Conservation (phyloP, 2,888 invertebrate species). For the Glyphotaelius pellucidus region DNA sequence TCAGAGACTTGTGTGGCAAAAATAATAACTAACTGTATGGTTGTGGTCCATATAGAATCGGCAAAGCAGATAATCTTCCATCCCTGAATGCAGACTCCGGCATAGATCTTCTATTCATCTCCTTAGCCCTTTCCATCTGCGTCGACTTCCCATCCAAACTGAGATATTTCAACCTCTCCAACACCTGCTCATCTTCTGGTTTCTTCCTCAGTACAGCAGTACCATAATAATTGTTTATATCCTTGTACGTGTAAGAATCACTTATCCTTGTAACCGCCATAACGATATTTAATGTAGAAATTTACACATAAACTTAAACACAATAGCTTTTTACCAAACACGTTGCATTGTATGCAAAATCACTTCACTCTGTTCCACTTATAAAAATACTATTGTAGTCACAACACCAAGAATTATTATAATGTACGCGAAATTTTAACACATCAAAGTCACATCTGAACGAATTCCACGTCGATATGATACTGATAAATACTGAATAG, state of each 20-base stretch:
- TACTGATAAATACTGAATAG: not conserved
- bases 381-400: not conserved
- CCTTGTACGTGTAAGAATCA: constrained; percentile 58
- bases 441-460: not conserved
- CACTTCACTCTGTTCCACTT: not conserved
- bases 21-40: constrained; percentile 84
- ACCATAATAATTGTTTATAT: constrained; percentile 50
- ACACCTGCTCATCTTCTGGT: not conserved
- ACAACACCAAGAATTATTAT: not conserved
- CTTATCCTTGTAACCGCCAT: constrained; percentile 47
- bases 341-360: not conserved
- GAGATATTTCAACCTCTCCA: constrained; percentile 38
- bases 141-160: constrained; percentile 31
- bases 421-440: not conserved
- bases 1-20: not conserved
- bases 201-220: constrained; percentile 4
- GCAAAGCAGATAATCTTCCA: constrained; percentile 77
- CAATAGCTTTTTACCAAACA: not conserved
- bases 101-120: constrained; percentile 38
- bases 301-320: not conserved
- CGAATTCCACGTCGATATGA: not conserved
- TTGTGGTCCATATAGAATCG: constrained; percentile 85
- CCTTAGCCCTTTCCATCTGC: not conserved
- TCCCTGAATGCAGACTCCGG: constrained; percentile 25
- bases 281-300: not conserved